phyloP scores from a whole-genome alignment of 2,113 vertebrate species.

The Aythya baeri region DNA sequence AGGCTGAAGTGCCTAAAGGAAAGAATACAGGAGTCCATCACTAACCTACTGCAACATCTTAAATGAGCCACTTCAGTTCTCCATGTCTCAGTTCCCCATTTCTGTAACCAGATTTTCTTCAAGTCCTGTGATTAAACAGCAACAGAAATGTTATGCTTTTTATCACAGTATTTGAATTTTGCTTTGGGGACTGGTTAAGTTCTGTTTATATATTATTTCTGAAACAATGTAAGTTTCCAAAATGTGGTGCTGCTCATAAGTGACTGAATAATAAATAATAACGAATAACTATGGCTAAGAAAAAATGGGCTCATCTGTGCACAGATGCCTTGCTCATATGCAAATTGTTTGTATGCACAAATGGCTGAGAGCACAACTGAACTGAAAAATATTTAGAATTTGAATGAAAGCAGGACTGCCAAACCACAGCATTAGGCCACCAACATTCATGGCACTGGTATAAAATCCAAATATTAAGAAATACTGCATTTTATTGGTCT shows the following conservation, averaged over 20 bases:
- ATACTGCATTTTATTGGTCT: slow-evolving; percentile 46
- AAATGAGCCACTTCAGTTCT: neutral
- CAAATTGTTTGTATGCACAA: slow-evolving; percentile 14
- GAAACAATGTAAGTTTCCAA: neutral
- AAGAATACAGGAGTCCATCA: neutral
- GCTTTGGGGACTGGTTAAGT: neutral
- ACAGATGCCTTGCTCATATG: neutral
- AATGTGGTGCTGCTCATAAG: neutral
- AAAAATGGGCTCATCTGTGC: neutral
- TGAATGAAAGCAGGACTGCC: slow-evolving; percentile 52
- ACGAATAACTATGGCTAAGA: neutral
- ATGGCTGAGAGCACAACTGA: slow-evolving; percentile 1
- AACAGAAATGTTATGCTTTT: neutral
- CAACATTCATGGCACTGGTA: slow-evolving; percentile 32
- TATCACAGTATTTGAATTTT: neutral
- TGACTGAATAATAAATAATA: slow-evolving; percentile 15
- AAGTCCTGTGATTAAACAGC: neutral
- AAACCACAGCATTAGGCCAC: slow-evolving; percentile 63
- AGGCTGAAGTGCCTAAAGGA: neutral
- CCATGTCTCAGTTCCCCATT: neutral
- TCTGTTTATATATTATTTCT: neutral
- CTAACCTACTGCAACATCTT: neutral
- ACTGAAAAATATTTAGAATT: slow-evolving; percentile 49
- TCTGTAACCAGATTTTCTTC: neutral
- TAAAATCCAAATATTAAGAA: slow-evolving; percentile 59